Percentiles rank a stretch among this genome's conserved stretches.
Evolutionary conservation across 2,797 vertebrate genomes (phyloP).

Genomic region (Caiman crocodilus): DNA sequence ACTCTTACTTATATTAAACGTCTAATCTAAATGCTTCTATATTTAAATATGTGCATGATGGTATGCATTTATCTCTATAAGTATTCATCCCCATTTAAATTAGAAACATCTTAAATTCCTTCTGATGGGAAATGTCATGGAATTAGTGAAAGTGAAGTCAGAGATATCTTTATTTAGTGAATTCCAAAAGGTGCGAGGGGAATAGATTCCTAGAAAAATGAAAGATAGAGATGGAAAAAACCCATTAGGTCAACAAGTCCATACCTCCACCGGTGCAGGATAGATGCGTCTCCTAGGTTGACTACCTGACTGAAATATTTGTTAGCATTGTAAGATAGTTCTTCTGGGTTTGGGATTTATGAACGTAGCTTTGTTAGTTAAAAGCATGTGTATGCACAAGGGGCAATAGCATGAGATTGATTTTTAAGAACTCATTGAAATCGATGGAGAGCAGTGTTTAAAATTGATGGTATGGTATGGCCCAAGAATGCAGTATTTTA

Average conservation of each 20-base stretch:
- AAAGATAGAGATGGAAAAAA: not conserved
- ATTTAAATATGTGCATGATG: too few relatives aligned
- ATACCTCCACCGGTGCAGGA: not conserved
- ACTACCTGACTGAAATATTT: constrained; percentile 13
- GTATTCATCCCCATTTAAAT: too few relatives aligned
- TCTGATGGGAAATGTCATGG: constrained; percentile 28
- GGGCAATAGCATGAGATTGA: constrained; percentile 51
- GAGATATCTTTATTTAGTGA: constrained; percentile 54
- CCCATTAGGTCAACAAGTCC: not conserved
- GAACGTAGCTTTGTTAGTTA: constrained; percentile 27
- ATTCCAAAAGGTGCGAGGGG: constrained; percentile 55
- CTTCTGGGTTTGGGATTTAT: constrained; percentile 28
- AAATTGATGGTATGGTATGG: constrained; percentile 34
- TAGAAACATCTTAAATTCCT: not conserved
- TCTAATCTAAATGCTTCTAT: too few relatives aligned
- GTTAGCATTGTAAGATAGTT: not conserved
- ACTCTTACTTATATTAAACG: too few relatives aligned
- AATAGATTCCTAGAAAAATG: constrained; percentile 58
- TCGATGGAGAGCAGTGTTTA: constrained; percentile 57
- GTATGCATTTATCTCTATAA: too few relatives aligned
- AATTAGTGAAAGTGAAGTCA: constrained; percentile 49
- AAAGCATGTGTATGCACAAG: constrained; percentile 46
- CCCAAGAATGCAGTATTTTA: constrained; percentile 43
- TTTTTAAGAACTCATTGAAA: constrained; percentile 53
- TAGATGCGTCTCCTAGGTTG: not conserved